A percentile compares a stretch with the other conserved stretches of the same genome.
phyloP scores from a whole-genome alignment of 2,888 invertebrate species.

The Caenorhabditis sp. region DNA sequence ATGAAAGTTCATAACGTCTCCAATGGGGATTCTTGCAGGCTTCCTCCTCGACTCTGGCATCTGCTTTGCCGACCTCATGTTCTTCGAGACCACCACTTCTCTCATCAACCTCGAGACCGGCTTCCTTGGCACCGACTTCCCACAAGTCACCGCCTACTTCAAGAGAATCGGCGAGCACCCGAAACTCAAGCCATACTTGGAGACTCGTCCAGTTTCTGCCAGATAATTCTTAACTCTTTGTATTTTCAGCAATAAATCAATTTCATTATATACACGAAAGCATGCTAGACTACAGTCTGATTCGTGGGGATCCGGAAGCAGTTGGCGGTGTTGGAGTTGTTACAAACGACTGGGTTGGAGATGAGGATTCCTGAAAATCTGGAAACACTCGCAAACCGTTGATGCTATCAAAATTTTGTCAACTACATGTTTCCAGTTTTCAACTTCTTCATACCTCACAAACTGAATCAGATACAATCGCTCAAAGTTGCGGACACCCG shows the following conservation, averaged over 20 bases:
- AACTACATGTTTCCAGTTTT: background rate
- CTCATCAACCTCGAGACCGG: constrained; percentile 24
- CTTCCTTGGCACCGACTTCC: constrained; percentile 43
- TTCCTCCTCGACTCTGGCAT: constrained; percentile 43
- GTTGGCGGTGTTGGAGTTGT: constrained; percentile 28
- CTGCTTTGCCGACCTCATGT: constrained; percentile 41
- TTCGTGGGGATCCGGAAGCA: constrained; percentile 41
- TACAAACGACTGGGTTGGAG: constrained; percentile 34
- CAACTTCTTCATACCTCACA: background rate
- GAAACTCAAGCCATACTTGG: constrained; percentile 47
- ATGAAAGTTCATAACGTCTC: too few species aligned
- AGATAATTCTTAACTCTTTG: background rate
- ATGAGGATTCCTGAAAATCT: constrained; percentile 45
- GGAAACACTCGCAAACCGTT: background rate
- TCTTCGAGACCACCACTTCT: constrained; percentile 47
- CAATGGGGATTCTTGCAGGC: constrained; percentile 19
- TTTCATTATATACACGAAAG: constrained; percentile 10
- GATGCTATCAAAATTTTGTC: background rate
- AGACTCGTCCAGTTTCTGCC: constrained; percentile 28
- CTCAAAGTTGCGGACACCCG: background rate
- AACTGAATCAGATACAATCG: too few species aligned
- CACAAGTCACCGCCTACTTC: constrained; percentile 43
- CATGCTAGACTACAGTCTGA: background rate
- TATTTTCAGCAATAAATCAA: background rate
- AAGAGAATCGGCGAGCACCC: constrained; percentile 41